Percentiles rank a stretch among this genome's conserved stretches.
These are phyloP conservation scores for Drosophila tsacasi DNA, from an alignment of 1,140 invertebrate genomes.

Conservation along the genomic window DNA sequence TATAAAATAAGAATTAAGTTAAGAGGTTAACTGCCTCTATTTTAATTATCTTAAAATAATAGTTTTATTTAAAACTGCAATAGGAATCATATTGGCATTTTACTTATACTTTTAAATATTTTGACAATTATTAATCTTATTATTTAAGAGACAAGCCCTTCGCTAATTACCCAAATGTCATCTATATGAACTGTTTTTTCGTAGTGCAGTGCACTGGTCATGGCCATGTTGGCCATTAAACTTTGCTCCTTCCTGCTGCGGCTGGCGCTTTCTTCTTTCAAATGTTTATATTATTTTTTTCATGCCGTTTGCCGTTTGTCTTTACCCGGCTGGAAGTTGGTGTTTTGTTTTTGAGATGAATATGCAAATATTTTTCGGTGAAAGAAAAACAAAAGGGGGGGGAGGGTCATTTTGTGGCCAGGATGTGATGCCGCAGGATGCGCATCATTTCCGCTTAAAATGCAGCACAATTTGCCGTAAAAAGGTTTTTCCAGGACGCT, in stretches of 20 bases:
- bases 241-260: conserved; percentile 49
- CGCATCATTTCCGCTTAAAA: conserved; percentile 82
- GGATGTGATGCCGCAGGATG: conserved; percentile 78
- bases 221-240: conserved; percentile 75
- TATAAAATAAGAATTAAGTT: background rate
- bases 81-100: too few relatives aligned
- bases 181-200: background rate
- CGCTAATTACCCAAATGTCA: background rate
- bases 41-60: background rate
- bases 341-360: conserved; percentile 82
- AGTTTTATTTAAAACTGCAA: background rate
- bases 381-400: conserved; percentile 40
- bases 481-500: conserved; percentile 59
- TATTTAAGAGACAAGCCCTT: background rate
- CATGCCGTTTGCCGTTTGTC: conserved; percentile 65
- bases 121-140: too few relatives aligned
- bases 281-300: conserved; percentile 52
- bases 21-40: background rate
- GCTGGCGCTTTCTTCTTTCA: conserved; percentile 45
- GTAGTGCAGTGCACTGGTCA: conserved; percentile 27
- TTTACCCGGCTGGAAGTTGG: conserved; percentile 68
- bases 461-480: conserved; percentile 82
- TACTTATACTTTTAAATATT: too few relatives aligned
- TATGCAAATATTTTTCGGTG: conserved; percentile 78
- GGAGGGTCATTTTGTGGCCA: conserved; percentile 71